A percentile compares a stretch with the other conserved stretches of the same genome.
Evolutionary conservation across 2,888 invertebrate genomes (phyloP).

Genomic region (Yponomeuta plumbellus): DNA sequence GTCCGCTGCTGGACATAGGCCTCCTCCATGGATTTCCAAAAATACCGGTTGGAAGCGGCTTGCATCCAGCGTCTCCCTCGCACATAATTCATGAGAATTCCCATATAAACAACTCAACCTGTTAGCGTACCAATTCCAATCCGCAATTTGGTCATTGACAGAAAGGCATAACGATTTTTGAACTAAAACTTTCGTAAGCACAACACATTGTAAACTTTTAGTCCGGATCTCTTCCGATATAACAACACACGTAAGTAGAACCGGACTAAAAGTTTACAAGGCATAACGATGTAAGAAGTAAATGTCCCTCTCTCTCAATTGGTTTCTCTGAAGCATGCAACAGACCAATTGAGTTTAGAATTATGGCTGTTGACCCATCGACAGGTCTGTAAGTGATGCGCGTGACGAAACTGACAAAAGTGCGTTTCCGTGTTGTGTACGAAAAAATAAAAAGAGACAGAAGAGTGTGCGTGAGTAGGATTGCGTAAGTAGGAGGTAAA

Average conservation of each 20-base stretch:
- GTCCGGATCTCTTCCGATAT: too few relatives aligned
- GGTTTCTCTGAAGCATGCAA: neutral
- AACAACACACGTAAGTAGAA: too few relatives aligned
- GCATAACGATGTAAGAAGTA: neutral
- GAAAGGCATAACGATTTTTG: neutral
- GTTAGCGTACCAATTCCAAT: too few relatives aligned
- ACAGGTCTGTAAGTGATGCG: neutral
- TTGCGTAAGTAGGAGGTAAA: neutral
- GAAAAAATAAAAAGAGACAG: neutral
- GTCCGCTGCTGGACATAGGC: too few relatives aligned
- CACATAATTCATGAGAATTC: too few relatives aligned
- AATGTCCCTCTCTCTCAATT: neutral
- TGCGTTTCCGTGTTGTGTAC: neutral
- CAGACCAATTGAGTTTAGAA: neutral
- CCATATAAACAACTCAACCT: too few relatives aligned
- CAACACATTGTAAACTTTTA: too few relatives aligned
- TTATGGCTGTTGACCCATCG: conserved; percentile 1
- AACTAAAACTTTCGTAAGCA: too few relatives aligned
- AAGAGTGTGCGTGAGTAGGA: neutral
- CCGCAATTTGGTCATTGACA: neutral
- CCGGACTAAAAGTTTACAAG: too few relatives aligned
- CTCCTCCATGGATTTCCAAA: too few relatives aligned
- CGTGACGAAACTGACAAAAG: neutral
- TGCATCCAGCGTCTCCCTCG: too few relatives aligned
- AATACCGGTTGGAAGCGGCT: too few relatives aligned